Base-by-base conservation (phyloP, 2,113 vertebrate species). In the Bothrops jararaca region DNA sequence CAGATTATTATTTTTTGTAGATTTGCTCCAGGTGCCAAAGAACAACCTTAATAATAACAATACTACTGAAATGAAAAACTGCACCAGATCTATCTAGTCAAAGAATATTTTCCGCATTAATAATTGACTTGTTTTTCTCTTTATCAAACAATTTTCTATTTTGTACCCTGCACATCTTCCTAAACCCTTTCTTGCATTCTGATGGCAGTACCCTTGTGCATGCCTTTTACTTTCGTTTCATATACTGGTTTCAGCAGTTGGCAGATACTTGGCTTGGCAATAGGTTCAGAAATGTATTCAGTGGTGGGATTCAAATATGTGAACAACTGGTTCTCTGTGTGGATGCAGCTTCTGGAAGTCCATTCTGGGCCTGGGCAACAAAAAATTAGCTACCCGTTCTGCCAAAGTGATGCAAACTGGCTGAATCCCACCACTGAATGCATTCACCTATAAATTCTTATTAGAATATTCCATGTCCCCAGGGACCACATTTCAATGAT, bases 191-290 rank as follows among this genome's bases (percentile, higher is more conserved):
- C 42, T 88, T 89, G 5, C 56, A 42, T 93, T 50, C 80, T 1
- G 0, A 22, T 22, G 34, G 39, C 86, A 13, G 0, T 56, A 2
- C 2, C 20, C 9, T 89, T 89, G 29, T 56, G 12, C 20, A 45
- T 89, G n/a, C 88, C 54, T 53, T 24, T 85, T 90, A 93, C 88
- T 58, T 11, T 45, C 0, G 0, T 8, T 3, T 45, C 0, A 0
- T 26, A 64, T 85, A 57, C 86, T n/a, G 7, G 53, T 94, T 93
- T 91, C 50, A 60, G 89, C 2, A 0, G 5, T 0, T 89, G 86
- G 24, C 3, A 6, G 0, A 12, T 50, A 9, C 86, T 87, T 91
- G 45, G 42, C 57, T 92, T 85, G 9, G 29, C 74, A 90, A 7
- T 15, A 42, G 12, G 18, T 57, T 50, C 80, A 86, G 48, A 89